Percentiles rank a stretch among this genome's conserved stretches.
Evolutionary conservation across 2,113 vertebrate species (phyloP).

Genomic region (Petrocephalus zakoni): DNA sequence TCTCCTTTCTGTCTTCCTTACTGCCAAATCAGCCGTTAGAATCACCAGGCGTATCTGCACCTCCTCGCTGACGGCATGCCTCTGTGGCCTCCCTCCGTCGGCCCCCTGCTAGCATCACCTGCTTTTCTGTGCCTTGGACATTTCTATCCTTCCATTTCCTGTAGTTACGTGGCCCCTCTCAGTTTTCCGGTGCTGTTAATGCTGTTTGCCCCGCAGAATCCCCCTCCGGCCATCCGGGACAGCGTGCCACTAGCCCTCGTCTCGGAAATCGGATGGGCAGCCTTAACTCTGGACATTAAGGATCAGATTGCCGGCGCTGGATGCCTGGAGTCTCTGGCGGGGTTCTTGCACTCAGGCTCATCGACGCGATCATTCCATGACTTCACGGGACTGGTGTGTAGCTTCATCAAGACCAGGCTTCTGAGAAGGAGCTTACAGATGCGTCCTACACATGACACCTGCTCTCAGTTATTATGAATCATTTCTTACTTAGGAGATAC

Average conservation of each 20-base stretch:
- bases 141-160: not conserved
- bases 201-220: not conserved
- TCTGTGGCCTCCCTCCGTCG: not conserved
- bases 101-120: not conserved
- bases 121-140: not conserved
- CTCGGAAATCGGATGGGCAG: not conserved
- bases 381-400: not conserved
- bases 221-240: not conserved
- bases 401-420: not conserved
- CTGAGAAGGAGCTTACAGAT: not conserved
- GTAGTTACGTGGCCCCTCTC: not conserved
- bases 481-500: not conserved
- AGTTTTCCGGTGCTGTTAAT: not conserved
- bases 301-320: not conserved
- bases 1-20: not conserved
- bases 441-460: not conserved
- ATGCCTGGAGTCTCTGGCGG: not conserved
- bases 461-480: not conserved
- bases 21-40: conserved; percentile 1
- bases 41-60: not conserved
- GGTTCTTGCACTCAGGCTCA: not conserved
- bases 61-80: not conserved
- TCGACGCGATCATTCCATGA: not conserved
- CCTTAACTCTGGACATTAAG: not conserved
- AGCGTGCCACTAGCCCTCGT: not conserved